Base-by-base conservation (phyloP, 2,113 vertebrate genomes). In the Hydropotes inermis region DNA sequence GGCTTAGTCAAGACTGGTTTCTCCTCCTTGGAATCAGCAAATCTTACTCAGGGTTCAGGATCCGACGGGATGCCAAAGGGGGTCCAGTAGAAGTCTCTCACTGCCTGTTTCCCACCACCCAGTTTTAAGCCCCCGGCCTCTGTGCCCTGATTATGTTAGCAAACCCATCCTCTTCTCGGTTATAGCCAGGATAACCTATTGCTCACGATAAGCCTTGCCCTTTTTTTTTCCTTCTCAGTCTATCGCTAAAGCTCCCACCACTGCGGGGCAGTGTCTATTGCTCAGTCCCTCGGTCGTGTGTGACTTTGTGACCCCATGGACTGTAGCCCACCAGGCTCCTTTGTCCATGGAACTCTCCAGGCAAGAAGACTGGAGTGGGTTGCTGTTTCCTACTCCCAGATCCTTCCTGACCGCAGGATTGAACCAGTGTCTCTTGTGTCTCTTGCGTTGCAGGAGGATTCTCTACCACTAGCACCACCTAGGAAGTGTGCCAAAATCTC, bases 101-200 rank as follows among this genome's bases (percentile, higher is more conserved):
- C 16, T 11, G 23, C 82, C 52, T 54, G n/a, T 4, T 87, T 54
- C 30, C 57, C n/a, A 39, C 43, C 79, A 19, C 25, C 23, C 28
- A 1, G 43, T 17, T 33, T 30, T 30, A 13, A 25, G 30, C 39
- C 25, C 28, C 33, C 1, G 2, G n/a, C 21, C 15, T 36, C n/a
- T 45, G 7, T 28, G 8, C 67, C 19, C 28, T 39, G 54, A 15
- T 2, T 1, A 15, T 5, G 8, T 39, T 16, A 54, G 55, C 28
- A 47, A 30, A 47, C 8, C 2, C 39, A 11, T 13, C 7, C 0
- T 58, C 15, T 12, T n/a, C 28, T 16, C 13, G 8, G 1, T 39
- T 60, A 4, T 6, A 16, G 3, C 0, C 11, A 4, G 60, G 33
- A 55, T n/a, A 7, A 12, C 8, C 10, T 4, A 1, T 23, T 6